These are phyloP conservation scores for Lasaia peninsularis DNA, from an alignment of 1,140 invertebrate genomes.

Conservation along the genomic window DNA sequence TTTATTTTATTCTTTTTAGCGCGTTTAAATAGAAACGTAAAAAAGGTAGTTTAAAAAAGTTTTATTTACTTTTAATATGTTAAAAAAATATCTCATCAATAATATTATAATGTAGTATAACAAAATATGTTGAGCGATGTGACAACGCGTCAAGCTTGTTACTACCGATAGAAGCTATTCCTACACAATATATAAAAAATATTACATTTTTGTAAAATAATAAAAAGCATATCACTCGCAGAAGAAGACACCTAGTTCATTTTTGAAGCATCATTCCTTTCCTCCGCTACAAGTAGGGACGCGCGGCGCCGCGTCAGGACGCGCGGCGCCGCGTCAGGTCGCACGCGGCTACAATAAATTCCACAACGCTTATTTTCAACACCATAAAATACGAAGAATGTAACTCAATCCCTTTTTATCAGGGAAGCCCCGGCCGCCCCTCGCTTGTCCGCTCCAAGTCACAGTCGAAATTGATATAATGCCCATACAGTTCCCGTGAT, in stretches of 20 bases:
- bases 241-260: not conserved
- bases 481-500: not conserved
- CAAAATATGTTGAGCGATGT: no score
- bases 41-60: no score
- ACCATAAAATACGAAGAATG: conserved; percentile 48
- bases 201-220: no score
- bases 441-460: not conserved
- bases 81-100: no score
- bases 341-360: conserved; percentile 10
- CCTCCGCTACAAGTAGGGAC: not conserved
- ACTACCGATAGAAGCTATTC: no score
- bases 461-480: not conserved
- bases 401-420: conserved; percentile 28
- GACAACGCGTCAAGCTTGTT: no score
- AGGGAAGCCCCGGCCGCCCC: conserved; percentile 16
- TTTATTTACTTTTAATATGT: no score
- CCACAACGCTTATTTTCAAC: conserved; percentile 37
- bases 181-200: no score
- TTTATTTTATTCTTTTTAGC: no score
- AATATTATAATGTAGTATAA: no score
- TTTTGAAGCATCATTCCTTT: not conserved
- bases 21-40: no score
- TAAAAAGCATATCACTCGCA: no score
- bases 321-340: not conserved
- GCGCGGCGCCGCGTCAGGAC: not conserved